These are phyloP conservation scores for Plagiodera versicolora DNA, from an alignment of 2,888 invertebrate genomes.

Conservation along the genomic window DNA sequence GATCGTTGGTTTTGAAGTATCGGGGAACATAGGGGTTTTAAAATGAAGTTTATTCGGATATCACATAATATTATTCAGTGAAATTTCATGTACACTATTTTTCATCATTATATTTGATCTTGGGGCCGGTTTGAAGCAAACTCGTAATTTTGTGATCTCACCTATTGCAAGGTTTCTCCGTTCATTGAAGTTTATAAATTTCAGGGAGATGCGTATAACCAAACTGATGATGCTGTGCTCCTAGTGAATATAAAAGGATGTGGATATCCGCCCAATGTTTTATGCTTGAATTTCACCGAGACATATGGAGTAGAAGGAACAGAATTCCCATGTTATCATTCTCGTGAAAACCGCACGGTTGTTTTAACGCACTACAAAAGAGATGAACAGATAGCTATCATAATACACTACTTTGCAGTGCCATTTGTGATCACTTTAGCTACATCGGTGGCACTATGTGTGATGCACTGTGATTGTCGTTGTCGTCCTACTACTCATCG, in stretches of 20 bases:
- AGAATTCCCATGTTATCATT: constrained; percentile 68
- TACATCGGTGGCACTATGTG: constrained; percentile 81
- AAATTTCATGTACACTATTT: no score
- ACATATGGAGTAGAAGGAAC: constrained; percentile 71
- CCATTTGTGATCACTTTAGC: constrained; percentile 83
- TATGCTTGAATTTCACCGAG: constrained; percentile 75
- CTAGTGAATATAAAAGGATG: constrained; percentile 83
- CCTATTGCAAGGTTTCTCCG: no score
- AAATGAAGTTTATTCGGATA: no score
- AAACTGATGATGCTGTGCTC: constrained; percentile 60
- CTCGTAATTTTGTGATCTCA: no score
- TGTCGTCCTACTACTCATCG: constrained; percentile 68
- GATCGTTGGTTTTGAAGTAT: no score
- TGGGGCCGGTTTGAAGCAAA: no score
- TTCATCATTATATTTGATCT: no score
- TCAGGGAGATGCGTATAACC: constrained; percentile 44
- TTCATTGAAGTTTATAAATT: constrained; percentile 15
- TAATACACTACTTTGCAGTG: constrained; percentile 81
- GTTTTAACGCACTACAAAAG: constrained; percentile 83
- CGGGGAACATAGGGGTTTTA: no score
- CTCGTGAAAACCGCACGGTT: constrained; percentile 77
- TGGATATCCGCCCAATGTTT: constrained; percentile 77
- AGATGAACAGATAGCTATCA: constrained; percentile 78
- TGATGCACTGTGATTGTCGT: constrained; percentile 85
- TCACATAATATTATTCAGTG: no score